Base-by-base conservation (phyloP, 2,113 vertebrate species). In the Vidua macroura region DNA sequence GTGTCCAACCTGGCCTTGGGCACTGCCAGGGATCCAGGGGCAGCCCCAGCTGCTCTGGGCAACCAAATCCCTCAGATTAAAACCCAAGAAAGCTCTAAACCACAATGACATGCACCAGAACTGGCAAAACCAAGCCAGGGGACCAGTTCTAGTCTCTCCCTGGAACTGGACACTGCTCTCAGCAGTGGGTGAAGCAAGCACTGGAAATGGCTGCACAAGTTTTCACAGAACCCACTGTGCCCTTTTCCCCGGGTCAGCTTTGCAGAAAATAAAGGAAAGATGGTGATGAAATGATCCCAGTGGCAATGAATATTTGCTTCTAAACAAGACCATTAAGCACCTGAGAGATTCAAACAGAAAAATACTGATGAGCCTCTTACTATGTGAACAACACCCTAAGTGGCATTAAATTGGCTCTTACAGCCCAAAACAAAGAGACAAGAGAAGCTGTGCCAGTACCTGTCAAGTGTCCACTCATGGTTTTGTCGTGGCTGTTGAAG, bases 401-500 rank as follows among this genome's bases (percentile, higher is more conserved):
- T 6, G 31, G 23, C 48, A 53, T 3, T 35, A 33, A 83, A 80
- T 2, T 31, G 33, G 33, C 28, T 79, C 68, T 44, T 15, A 33
- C 7, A 85, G 67, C 39, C 55, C 0, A 0, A 41, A 43, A 55
- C 35, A 52, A 70, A 22, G 28, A 68, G 41, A 70, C 27, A 52
- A 64, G 5, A 86, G 79, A 64, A 72, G 67, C n/a, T 59, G 53
- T 13, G 75, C 31, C 77, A 86, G 86, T 98, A 99, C 99, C 99
- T 97, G 99, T 99, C 94, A 99, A 96, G 90, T 99, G 99, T 86
- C 99, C 99, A 74, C 99, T 99, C 99, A 99, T 99, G 94, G 99
- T 99, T 98, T 99, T 99, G 97, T 99, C 99, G 7, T 99, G 99
- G 91, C 99, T 99, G 96, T 99, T 99, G 97, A 99, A 99, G 68